phyloP scores from a whole-genome alignment of 2,888 invertebrate species.

The Macaria liturata region DNA sequence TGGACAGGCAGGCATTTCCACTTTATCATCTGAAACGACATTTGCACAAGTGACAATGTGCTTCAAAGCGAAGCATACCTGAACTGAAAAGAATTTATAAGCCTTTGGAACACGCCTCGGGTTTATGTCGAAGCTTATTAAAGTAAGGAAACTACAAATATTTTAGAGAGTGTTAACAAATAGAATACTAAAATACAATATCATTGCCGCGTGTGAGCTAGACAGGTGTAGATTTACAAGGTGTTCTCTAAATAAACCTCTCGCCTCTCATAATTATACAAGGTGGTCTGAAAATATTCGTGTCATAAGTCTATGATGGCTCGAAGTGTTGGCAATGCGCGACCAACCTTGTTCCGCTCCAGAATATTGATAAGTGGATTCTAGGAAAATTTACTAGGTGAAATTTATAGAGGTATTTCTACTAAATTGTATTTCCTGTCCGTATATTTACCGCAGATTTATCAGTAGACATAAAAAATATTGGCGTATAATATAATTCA shows the following conservation, averaged over 20 bases:
- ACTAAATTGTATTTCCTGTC: background rate
- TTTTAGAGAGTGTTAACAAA: too few relatives aligned
- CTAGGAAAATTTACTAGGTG: background rate
- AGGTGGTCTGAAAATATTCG: slow-evolving; percentile 31
- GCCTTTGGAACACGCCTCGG: too few relatives aligned
- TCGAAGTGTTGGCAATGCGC: slow-evolving; percentile 29
- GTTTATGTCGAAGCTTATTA: too few relatives aligned
- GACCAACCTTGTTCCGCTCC: slow-evolving; percentile 8
- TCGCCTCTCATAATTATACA: slow-evolving; percentile 33
- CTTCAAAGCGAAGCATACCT: too few relatives aligned
- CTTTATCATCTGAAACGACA: too few relatives aligned
- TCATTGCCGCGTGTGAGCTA: slow-evolving; percentile 20
- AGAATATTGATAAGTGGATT: background rate
- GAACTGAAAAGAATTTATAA: too few relatives aligned
- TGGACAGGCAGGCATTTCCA: too few relatives aligned
- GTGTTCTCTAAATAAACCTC: slow-evolving; percentile 30
- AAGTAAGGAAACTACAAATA: too few relatives aligned
- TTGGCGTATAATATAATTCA: too few relatives aligned
- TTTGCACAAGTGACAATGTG: too few relatives aligned
- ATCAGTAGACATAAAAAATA: too few relatives aligned
- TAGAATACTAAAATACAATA: slow-evolving; percentile 20
- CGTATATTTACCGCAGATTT: too few relatives aligned
- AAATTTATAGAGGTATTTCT: background rate
- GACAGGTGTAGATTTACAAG: slow-evolving; percentile 40
- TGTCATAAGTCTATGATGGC: slow-evolving; percentile 22